Percentiles rank a stretch among this genome's conserved stretches.
phyloP scores from a whole-genome alignment of 2,888 invertebrate genomes.

The Entomobrya proxima region DNA sequence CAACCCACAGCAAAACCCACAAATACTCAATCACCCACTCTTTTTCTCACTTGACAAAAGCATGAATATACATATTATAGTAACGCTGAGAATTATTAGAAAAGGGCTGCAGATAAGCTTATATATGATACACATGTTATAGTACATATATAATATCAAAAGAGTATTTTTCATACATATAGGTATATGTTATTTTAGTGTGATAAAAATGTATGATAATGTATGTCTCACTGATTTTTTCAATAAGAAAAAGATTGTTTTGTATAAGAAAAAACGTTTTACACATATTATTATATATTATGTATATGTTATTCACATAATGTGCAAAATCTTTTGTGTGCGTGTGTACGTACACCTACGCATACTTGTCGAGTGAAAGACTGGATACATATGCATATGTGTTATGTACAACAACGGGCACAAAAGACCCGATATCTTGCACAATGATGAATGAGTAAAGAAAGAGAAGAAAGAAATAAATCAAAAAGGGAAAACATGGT shows the following conservation, averaged over 20 bases:
- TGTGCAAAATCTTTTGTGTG: neutral
- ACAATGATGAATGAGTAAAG: constrained; percentile 38
- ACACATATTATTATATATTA: too few relatives aligned
- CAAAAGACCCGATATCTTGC: neutral
- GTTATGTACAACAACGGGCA: neutral
- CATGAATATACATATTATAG: neutral
- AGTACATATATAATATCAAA: neutral
- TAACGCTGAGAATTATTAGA: constrained; percentile 20
- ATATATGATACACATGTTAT: neutral
- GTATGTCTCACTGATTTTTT: constrained; percentile 6
- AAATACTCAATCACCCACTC: constrained; percentile 43
- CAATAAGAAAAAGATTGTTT: too few relatives aligned
- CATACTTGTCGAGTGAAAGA: too few relatives aligned
- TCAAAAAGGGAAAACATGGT: neutral
- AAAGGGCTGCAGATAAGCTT: constrained; percentile 63
- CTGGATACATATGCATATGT: neutral
- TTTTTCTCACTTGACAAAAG: constrained; percentile 26
- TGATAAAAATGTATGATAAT: neutral
- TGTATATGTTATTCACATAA: neutral
- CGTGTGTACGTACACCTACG: neutral
- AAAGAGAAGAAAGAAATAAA: constrained; percentile 30
- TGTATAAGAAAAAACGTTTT: too few relatives aligned
- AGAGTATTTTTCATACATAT: neutral
- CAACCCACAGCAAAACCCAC: constrained; percentile 48
- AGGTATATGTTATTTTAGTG: neutral